These are phyloP conservation scores for Limnodromus scolopaceus DNA, from an alignment of 2,797 vertebrate species.

Conservation along the genomic window DNA sequence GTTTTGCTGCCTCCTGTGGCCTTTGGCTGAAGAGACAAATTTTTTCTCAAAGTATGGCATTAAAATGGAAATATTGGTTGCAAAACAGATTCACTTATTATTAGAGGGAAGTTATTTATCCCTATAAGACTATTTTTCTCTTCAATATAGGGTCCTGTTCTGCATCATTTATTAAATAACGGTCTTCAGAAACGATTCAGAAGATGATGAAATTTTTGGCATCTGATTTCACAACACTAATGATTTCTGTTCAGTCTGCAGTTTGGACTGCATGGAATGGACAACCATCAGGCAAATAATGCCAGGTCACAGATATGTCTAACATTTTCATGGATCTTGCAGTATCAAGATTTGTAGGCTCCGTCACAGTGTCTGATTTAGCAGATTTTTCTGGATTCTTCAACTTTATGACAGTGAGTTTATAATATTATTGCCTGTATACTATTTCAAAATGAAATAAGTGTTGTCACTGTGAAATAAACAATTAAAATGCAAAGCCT, in stretches of 20 bases:
- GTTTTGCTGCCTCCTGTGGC: neutral
- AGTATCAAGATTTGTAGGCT: neutral
- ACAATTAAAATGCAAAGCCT: neutral
- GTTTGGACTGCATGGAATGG: neutral
- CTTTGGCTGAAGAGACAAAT: neutral
- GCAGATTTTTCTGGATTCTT: neutral
- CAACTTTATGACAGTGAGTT: neutral
- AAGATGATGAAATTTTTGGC: slow-evolving; percentile 3
- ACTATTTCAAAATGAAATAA: neutral
- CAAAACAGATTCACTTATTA: neutral
- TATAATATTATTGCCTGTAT: neutral
- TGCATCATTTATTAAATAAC: neutral
- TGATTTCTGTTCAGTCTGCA: neutral
- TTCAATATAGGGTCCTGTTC: neutral
- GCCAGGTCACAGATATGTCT: neutral
- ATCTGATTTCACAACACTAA: neutral
- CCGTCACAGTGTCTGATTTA: neutral
- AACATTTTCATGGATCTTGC: neutral
- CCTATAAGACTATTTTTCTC: neutral
- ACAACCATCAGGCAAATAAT: neutral
- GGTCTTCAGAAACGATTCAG: neutral
- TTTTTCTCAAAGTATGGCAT: neutral
- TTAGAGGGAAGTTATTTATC: neutral
- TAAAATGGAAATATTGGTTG: neutral
- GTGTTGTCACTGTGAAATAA: neutral